Evolutionary conservation across 2,113 vertebrate genomes (phyloP).

Genomic region (Dromiciops gliroides): DNA sequence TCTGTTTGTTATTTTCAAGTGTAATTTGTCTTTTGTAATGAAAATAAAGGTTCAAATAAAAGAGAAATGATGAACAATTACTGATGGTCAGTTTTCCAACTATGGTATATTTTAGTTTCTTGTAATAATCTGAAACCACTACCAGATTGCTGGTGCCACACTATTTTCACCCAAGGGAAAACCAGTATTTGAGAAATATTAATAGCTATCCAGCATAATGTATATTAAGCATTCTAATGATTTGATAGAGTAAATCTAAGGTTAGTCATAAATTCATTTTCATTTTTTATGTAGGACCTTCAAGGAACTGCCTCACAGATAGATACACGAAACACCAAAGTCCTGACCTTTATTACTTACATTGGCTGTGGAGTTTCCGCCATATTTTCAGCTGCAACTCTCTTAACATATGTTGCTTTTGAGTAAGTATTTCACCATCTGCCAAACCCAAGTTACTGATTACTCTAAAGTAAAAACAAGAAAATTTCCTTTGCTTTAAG

Average conservation of each 20-base stretch:
- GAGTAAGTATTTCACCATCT: slow-evolving; percentile 89
- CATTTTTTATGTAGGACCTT: slow-evolving; percentile 87
- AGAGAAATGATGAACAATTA: slow-evolving; percentile 17
- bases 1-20: neutral
- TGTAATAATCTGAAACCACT: slow-evolving; percentile 11
- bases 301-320: slow-evolving; percentile 83
- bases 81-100: slow-evolving; percentile 1
- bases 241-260: neutral
- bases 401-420: slow-evolving; percentile 96
- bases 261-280: slow-evolving; percentile 35
- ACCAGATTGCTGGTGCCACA: neutral
- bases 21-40: neutral
- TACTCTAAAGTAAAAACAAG: slow-evolving; percentile 9
- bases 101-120: slow-evolving; percentile 35
- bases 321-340: slow-evolving; percentile 85
- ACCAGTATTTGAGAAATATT: neutral
- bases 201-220: neutral
- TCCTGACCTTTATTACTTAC: slow-evolving; percentile 95
- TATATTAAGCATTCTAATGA: neutral
- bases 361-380: slow-evolving; percentile 96
- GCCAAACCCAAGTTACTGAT: neutral
- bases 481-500: slow-evolving; percentile 39
- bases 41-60: neutral
- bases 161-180: neutral
- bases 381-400: slow-evolving; percentile 94